Evolutionary conservation across 1,140 invertebrate genomes (phyloP).

Genomic region (Neodiprion lecontei): DNA sequence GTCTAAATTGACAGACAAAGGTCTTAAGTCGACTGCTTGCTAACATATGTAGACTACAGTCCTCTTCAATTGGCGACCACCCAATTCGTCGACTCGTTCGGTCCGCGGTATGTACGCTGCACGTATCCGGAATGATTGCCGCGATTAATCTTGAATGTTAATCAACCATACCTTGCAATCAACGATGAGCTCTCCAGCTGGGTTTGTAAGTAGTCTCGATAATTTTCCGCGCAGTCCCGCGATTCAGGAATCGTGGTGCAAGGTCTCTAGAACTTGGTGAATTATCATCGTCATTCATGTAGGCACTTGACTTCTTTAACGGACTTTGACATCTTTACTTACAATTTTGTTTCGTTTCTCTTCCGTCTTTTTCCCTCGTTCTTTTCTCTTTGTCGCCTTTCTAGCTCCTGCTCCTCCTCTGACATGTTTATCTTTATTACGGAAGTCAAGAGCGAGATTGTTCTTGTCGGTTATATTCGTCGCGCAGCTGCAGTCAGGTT

Average conservation of each 20-base stretch:
- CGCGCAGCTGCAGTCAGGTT: not conserved
- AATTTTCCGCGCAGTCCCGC: not conserved
- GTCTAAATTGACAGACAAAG: not conserved
- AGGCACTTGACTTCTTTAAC: not conserved
- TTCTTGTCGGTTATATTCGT: too few species aligned
- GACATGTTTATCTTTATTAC: too few species aligned
- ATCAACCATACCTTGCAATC: too few species aligned
- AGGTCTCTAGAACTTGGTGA: not conserved
- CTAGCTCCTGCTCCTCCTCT: not conserved
- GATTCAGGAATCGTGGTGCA: not conserved
- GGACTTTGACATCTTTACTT: not conserved
- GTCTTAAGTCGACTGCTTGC: conserved; percentile 7
- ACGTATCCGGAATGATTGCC: too few species aligned
- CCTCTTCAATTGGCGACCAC: conserved; percentile 1
- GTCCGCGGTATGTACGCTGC: not conserved
- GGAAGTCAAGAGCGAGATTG: too few species aligned
- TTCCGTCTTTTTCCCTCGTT: not conserved
- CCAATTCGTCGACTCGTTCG: not conserved
- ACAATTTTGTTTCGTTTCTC: not conserved
- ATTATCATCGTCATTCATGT: not conserved
- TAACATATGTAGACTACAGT: not conserved
- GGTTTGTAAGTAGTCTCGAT: too few species aligned
- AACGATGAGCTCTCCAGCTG: too few species aligned
- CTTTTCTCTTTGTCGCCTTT: not conserved
- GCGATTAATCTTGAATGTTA: too few species aligned